Percentiles rank a stretch among this genome's conserved stretches.
phyloP scores from a whole-genome alignment of 1,140 invertebrate genomes.

The Zaprionus taronus region DNA sequence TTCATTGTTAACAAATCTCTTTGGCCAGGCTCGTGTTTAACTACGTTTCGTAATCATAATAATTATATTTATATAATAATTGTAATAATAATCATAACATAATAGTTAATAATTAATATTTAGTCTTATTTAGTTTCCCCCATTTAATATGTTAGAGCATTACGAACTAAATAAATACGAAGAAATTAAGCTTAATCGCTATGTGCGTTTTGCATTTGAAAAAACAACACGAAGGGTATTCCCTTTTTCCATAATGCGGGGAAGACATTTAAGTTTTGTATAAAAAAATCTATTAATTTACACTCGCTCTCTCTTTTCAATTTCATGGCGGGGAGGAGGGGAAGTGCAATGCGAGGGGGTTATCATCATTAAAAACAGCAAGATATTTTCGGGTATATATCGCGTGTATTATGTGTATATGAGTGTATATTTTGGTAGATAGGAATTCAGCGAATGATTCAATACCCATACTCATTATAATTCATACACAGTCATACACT shows the following conservation, averaged over 20 bases:
- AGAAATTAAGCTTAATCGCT: slow-evolving; percentile 5
- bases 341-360: slow-evolving; percentile 23
- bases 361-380: slow-evolving; percentile 61
- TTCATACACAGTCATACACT: slow-evolving; percentile 7
- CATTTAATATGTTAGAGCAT: slow-evolving; percentile 42
- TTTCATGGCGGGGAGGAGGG: slow-evolving; percentile 24
- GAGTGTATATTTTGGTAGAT: slow-evolving; percentile 23
- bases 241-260: slow-evolving; percentile 37
- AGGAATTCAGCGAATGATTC: slow-evolving; percentile 6
- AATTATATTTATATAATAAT: slow-evolving; percentile 20
- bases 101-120: slow-evolving; percentile 38
- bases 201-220: slow-evolving; percentile 3
- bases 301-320: slow-evolving; percentile 9
- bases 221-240: slow-evolving; percentile 12
- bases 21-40: slow-evolving; percentile 68
- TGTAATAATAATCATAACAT: slow-evolving; percentile 15
- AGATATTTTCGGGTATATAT: slow-evolving; percentile 45
- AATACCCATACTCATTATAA: slow-evolving; percentile 2
- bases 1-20: slow-evolving; percentile 75
- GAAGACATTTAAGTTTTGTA: slow-evolving; percentile 56
- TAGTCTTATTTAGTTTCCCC: slow-evolving; percentile 51
- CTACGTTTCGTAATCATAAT: slow-evolving; percentile 32
- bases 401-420: slow-evolving; percentile 23
- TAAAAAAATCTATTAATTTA: slow-evolving; percentile 37
- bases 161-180: slow-evolving; percentile 52